phyloP scores from a whole-genome alignment of 2,113 vertebrate species.

The Clarias gariepinus region DNA sequence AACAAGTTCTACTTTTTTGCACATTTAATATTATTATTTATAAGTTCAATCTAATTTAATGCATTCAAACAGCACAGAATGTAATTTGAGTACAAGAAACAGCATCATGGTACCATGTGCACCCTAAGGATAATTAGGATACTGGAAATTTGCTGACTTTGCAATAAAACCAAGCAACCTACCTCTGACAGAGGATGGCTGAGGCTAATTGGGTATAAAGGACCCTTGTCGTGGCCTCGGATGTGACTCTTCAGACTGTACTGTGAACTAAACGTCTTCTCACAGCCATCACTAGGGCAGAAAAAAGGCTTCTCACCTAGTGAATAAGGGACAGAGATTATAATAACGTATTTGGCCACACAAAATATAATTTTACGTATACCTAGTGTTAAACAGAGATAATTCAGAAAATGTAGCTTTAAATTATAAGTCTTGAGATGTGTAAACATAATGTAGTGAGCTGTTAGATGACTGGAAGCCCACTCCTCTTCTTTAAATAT shows the following conservation, averaged over 20 bases:
- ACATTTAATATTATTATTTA: no score
- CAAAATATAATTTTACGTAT: background rate
- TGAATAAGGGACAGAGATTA: background rate
- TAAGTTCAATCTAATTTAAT: no score
- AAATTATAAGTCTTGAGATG: background rate
- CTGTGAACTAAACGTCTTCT: conserved; percentile 96
- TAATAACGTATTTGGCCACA: background rate
- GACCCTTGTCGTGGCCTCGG: conserved; percentile 92
- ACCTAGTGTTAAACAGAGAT: background rate
- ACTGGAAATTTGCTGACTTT: background rate
- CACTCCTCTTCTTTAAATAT: background rate
- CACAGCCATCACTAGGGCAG: conserved; percentile 94
- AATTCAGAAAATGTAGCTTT: background rate
- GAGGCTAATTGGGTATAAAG: conserved; percentile 78
- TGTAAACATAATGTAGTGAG: background rate
- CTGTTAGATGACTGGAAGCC: background rate
- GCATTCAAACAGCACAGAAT: background rate
- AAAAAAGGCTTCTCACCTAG: conserved; percentile 96
- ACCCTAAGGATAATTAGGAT: background rate
- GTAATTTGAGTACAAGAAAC: background rate
- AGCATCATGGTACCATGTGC: background rate
- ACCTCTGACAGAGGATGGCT: conserved; percentile 86
- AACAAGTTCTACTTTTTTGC: background rate
- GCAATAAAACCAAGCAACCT: conserved; percentile 49
- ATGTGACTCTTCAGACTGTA: conserved; percentile 98